Evolutionary conservation across 2,797 vertebrate species (phyloP).

Genomic region (Cossypha niveicapilla): DNA sequence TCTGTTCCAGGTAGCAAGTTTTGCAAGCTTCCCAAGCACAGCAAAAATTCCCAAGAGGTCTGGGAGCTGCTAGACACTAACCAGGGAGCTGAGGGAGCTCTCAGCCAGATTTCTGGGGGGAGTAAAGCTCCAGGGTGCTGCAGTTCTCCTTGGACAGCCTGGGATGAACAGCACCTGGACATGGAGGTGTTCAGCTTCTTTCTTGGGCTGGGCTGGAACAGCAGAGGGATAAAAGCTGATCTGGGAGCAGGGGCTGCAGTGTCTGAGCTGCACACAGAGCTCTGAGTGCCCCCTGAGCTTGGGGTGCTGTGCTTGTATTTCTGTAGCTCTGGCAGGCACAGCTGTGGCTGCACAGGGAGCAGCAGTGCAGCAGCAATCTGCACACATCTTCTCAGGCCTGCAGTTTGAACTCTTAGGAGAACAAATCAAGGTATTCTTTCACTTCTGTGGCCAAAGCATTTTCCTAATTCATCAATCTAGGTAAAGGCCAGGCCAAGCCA

Average conservation of each 20-base stretch:
- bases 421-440: background rate
- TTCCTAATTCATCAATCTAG: background rate
- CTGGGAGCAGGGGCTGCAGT: background rate
- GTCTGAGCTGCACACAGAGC: background rate
- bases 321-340: background rate
- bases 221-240: fast-evolving
- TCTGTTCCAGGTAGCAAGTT: background rate
- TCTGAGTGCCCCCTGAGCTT: background rate
- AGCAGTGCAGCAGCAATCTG: background rate
- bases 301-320: fast-evolving
- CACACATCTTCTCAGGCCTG: background rate
- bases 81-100: background rate
- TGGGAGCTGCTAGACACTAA: background rate
- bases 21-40: background rate
- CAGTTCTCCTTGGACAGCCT: background rate
- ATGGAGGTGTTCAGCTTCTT: background rate
- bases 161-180: background rate
- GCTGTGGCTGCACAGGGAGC: background rate
- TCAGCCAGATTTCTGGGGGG: background rate
- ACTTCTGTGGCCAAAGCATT: background rate
- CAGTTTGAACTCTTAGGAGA: background rate
- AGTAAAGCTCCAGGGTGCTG: background rate
- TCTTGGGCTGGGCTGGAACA: background rate
- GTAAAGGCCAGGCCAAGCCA: background rate
- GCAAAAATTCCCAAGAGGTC: background rate